Conservation (phyloP, 2,797 vertebrate genomes). For the Champsocephalus esox region DNA sequence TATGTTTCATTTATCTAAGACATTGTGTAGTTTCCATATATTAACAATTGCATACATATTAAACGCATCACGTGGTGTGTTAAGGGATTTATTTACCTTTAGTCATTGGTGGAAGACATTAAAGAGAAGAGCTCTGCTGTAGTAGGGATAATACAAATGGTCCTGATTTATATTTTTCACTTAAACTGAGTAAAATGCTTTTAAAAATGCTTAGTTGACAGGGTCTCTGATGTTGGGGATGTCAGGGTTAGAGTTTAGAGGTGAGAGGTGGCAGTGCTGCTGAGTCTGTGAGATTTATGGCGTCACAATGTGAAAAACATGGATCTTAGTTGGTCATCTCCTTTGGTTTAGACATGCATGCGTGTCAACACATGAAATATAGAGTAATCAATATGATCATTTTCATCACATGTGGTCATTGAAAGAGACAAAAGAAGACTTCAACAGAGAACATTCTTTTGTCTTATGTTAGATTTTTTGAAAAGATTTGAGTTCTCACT, state of each 20-base stretch:
- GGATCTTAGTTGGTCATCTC: conserved; percentile 29
- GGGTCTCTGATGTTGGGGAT: conserved; percentile 56
- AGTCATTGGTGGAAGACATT: background rate
- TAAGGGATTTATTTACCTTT: background rate
- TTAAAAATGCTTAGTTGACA: conserved; percentile 59
- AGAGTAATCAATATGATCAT: background rate
- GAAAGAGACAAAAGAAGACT: background rate
- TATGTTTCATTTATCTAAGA: background rate
- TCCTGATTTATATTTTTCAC: conserved; percentile 1
- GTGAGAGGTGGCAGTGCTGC: conserved; percentile 57
- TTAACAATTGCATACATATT: too few relatives aligned
- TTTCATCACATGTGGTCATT: background rate
- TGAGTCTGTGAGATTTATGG: conserved; percentile 71
- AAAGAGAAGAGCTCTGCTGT: background rate
- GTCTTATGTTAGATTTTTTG: background rate
- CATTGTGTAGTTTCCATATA: background rate
- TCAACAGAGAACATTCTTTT: background rate
- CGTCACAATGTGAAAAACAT: conserved; percentile 65
- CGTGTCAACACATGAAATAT: conserved; percentile 32
- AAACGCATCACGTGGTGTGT: background rate
- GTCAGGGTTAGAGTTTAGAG: conserved; percentile 60
- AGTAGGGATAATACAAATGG: background rate
- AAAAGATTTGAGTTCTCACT: background rate
- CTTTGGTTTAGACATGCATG: conserved; percentile 18
- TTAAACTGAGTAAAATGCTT: conserved; percentile 43